Evolutionary conservation across 2,113 vertebrate species (phyloP).

Genomic region (Hippocampus comes): DNA sequence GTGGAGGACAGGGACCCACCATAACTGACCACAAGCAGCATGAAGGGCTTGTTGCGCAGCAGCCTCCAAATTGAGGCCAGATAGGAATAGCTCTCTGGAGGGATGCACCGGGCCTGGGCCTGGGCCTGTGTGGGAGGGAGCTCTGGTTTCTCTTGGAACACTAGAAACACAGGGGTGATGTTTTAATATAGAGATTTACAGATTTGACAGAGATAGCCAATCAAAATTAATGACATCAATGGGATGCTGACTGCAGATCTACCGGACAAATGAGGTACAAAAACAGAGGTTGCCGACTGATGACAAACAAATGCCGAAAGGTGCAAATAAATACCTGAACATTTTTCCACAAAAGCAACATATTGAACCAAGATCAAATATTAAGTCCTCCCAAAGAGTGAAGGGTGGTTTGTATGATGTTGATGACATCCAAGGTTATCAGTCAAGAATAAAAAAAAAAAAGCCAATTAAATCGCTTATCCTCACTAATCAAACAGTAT

Average conservation of each 20-base stretch:
- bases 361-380: not conserved
- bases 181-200: not conserved
- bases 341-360: not conserved
- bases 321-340: not conserved
- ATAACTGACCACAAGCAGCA: constrained; percentile 85
- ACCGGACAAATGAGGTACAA: not conserved
- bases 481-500: not conserved
- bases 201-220: not conserved
- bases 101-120: constrained; percentile 71
- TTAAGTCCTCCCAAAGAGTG: not conserved
- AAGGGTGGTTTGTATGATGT: not conserved
- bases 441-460: not conserved
- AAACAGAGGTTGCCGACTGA: not conserved
- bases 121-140: constrained; percentile 84
- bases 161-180: constrained; percentile 61
- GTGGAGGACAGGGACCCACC: constrained; percentile 69
- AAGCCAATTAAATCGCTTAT: not conserved
- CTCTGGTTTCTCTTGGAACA: constrained; percentile 86
- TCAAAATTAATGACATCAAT: not conserved
- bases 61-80: constrained; percentile 76
- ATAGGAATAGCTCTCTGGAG: constrained; percentile 75
- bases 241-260: not conserved
- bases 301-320: too few species aligned
- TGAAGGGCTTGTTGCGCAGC: constrained; percentile 81
- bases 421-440: not conserved